Evolutionary conservation across 2,797 vertebrate species (phyloP).

Genomic region (Artibeus lituratus): DNA sequence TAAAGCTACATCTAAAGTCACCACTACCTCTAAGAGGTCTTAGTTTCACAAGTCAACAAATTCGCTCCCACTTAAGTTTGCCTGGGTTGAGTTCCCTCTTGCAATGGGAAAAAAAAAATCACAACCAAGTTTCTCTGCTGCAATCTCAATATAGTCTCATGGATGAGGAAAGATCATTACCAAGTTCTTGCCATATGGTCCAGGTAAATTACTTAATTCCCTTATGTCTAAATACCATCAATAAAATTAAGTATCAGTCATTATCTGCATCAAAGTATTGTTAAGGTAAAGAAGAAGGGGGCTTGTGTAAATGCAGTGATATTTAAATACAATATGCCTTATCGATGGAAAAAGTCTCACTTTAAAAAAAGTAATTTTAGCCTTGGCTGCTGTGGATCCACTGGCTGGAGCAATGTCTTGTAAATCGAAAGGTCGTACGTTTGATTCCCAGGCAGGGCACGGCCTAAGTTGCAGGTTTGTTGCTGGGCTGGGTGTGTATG

Average conservation of each 20-base stretch:
- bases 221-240: not conserved
- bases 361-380: not conserved
- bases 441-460: too few species aligned
- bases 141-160: not conserved
- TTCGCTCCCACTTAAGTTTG: constrained; percentile 4
- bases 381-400: too few species aligned
- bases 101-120: not conserved
- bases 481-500: too few species aligned
- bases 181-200: not conserved
- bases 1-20: not conserved
- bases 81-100: not conserved
- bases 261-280: constrained; percentile 14
- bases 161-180: not conserved
- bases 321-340: constrained; percentile 16
- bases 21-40: not conserved
- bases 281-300: not conserved
- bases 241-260: not conserved
- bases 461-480: too few species aligned
- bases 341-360: not conserved
- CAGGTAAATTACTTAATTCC: not conserved
- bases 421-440: too few species aligned
- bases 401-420: too few species aligned
- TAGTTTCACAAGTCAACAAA: not conserved
- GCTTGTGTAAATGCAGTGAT: not conserved
- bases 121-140: not conserved